These are phyloP conservation scores for Drosophila leonis DNA, from an alignment of 2,888 invertebrate genomes.

Conservation along the genomic window DNA sequence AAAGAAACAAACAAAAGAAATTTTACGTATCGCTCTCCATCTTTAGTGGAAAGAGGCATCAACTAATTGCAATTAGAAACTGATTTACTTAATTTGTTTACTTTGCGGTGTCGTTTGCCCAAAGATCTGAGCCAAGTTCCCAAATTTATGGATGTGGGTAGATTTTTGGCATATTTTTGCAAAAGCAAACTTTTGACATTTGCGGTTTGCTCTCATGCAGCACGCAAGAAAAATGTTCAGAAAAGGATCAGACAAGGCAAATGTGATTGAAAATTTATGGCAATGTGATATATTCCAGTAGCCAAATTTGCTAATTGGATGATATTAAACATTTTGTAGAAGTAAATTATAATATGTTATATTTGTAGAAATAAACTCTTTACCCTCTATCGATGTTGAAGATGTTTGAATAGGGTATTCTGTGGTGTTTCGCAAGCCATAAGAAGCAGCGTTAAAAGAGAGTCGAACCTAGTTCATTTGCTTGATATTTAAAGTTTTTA, in stretches of 20 bases:
- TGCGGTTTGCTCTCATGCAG: slow-evolving; percentile 51
- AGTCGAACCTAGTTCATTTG: no score
- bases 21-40: slow-evolving; percentile 1
- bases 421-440: neutral
- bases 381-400: neutral
- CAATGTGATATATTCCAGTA: slow-evolving; percentile 5
- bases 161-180: slow-evolving; percentile 75
- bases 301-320: slow-evolving; percentile 56
- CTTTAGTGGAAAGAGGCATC: neutral
- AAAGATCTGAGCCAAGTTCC: slow-evolving; percentile 59
- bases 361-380: no score
- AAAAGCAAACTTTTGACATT: slow-evolving; percentile 68
- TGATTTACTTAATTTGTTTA: slow-evolving; percentile 83
- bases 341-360: neutral
- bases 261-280: slow-evolving; percentile 48
- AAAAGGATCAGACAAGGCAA: slow-evolving; percentile 35
- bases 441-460: no score
- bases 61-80: slow-evolving; percentile 76
- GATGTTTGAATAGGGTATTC: neutral
- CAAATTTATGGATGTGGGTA: slow-evolving; percentile 69
- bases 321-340: neutral
- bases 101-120: slow-evolving; percentile 65
- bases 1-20: slow-evolving; percentile 64
- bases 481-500: no score
- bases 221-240: slow-evolving; percentile 25